Base-by-base conservation (phyloP, 2,888 invertebrate genomes). In the Lasioglossum calceatum region DNA sequence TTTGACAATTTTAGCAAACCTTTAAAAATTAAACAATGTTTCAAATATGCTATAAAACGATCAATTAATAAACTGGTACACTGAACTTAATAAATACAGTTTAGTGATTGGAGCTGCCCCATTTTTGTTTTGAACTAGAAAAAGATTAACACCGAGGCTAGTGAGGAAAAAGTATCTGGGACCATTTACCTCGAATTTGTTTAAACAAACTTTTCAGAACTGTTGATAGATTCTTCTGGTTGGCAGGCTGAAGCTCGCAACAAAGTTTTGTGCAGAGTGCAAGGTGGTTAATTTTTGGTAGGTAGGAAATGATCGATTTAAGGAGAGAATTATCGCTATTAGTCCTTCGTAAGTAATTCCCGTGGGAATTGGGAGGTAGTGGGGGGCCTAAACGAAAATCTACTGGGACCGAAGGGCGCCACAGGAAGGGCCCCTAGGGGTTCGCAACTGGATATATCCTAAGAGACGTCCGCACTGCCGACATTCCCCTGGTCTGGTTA, bases 321-420 rank as follows among this genome's bases (percentile, higher is more conserved):
- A 39, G 14, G 27, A 36, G 14, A 23, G 36, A 47, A 36, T 32
- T 50, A 78, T 84, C 87, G 87, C 91, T 95, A 95, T 95, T 94
- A 94, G 92, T 95, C 94, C 92, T 93, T 92, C 80, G 92, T 84
- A 87, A 91, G 93, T 92, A 95, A 95, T 95, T 95, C 95, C 95
- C 95, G 94, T 94, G 95, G 95, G 95, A 95, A 95, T 95, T 94
- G 91, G 91, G 84, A 83, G 91, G 86, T 85, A 86, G 86, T 86
- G 79, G 90, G 88, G 88, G 85, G 87, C 88, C 85, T 90, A 87
- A 91, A 89, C 89, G 83, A 86, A 92, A 86, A 92, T 88, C 92
- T 92, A 86, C 80, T 91, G 93, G 92, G 93, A 92, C 93, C 86
- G 84, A 91, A 86, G 92, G 88, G 90, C 87, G 88, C 89, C 89